Conservation (phyloP, 2,113 vertebrate genomes). For the Cricetomys ansorgei region DNA sequence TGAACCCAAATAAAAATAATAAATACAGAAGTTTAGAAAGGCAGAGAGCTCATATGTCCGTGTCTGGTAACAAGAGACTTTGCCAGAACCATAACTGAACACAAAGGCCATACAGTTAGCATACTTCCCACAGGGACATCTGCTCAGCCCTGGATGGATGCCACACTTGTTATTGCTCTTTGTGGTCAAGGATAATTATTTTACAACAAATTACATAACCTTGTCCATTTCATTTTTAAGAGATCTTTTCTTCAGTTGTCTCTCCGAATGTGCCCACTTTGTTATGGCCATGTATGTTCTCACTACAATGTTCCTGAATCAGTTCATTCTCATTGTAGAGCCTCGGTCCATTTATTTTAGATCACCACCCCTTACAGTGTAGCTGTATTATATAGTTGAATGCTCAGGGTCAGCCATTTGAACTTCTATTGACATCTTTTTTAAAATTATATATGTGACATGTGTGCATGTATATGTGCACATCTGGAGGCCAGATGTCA, state of each 20-base stretch:
- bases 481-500: not conserved
- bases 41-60: not conserved
- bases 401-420: not conserved
- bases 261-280: not conserved
- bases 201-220: not conserved
- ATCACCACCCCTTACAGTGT: not conserved
- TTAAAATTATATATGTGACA: not conserved
- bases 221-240: not conserved
- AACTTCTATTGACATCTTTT: not conserved
- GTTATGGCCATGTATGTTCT: accelerated
- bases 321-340: not conserved
- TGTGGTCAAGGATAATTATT: not conserved
- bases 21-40: not conserved
- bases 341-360: not conserved
- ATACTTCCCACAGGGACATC: not conserved
- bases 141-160: not conserved
- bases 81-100: not conserved
- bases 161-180: not conserved
- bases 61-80: not conserved
- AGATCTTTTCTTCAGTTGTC: not conserved
- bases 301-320: not conserved
- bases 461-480: not conserved
- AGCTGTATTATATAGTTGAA: not conserved
- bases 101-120: not conserved
- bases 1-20: not conserved